Base-by-base conservation (phyloP, 2,113 vertebrate species). In the Hypomesus transpacificus region DNA sequence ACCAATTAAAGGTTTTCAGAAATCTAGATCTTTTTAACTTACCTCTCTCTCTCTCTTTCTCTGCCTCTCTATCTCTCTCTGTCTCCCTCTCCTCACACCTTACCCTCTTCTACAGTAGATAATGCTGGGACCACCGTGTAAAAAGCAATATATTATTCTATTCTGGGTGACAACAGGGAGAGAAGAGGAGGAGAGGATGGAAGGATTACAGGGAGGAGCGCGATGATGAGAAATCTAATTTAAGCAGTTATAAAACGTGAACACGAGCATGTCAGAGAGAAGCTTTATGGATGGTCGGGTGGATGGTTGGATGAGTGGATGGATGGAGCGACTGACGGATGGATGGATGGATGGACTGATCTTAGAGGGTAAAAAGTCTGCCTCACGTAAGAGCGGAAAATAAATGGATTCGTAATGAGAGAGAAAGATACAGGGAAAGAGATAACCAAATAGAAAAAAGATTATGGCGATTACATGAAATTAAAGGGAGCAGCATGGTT, bases 121-220 rank as follows among this genome's bases (percentile, higher is more conserved):
- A 84, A 89, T 85, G 82, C 85, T 81, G 69, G 80, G 67, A 66
- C 76, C 70, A 52, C 73, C 68, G 78, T 70, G 77, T 83, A 81
- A 87, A 85, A 76, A 79, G 78, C 85, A 69, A 82, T 87, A 84
- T 75, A 86, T 87, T 81, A 83, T 82, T 77, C 84, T 78, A 80
- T 84, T 84, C 76, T 69, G 68, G 70, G 81, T 83, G 85, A 88
- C 77, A 86, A 86, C 79, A 83, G 80, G 77, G 77, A 7, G 73
- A 71, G 75, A 69, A 73, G 66, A 62, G 75, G 51, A 53, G 70
- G 66, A 60, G 66, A 26, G 71, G 70, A 21, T 69, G 59, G 7
- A 76, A 82, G 78, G 86, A 85, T 59, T 68, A 76, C 75, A 71
- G 80, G 73, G 53, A 72, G 68, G 31, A 7, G 31, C 31, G 39